Evolutionary conservation across 1,140 invertebrate genomes (phyloP), one percentile per base, ranked within the genome.

Genomic region (Bombus ignitus): DNA sequence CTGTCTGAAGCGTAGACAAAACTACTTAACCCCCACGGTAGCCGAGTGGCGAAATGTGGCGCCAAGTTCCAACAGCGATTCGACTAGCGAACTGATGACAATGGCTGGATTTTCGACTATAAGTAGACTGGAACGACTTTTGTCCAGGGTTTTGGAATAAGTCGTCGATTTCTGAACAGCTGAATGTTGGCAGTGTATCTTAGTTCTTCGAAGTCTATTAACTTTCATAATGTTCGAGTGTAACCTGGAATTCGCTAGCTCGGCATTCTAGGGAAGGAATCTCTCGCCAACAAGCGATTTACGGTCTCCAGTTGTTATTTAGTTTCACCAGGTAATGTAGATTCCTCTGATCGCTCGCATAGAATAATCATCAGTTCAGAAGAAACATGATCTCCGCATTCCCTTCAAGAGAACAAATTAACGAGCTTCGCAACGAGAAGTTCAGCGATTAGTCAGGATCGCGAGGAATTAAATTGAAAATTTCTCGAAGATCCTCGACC

Each of bases 1-100:
- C 70, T 74, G 81, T 81, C 77, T 37, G 53, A 37, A 22, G 78
- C 83, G 89, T 89, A 91, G 90, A 91, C 89, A 86, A 91, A 91
- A 91, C 88, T 86, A 88, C 86, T 88, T 65, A 65, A n/a, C 75
- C 53, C n/a, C 3, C 12, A 65, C 28, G 28, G 2, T 62, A 75
- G 44, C 71, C 32, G 59, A 78, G 57, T 44, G 39, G 3, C 28
- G 18, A 18, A 15, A 6, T 6, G 25, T 13, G 22, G 9, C 32
- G 74, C 53, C 32, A 37, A 62, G 28, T 76, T 76, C 13, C 37
- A 53, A 22, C 47, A 39, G 25, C 25, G 25, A 28, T 42, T 28
- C 12, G 32, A 9, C 18, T 22, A 35, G 18, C 18, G 22, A 68
- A 25, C n/a, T 32, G 66, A 1, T 22, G 66, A 68, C 66, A 37